Percentiles rank a stretch among this genome's conserved stretches.
phyloP scores from a whole-genome alignment of 1,140 invertebrate genomes.

The Frieseomelitta varia region DNA sequence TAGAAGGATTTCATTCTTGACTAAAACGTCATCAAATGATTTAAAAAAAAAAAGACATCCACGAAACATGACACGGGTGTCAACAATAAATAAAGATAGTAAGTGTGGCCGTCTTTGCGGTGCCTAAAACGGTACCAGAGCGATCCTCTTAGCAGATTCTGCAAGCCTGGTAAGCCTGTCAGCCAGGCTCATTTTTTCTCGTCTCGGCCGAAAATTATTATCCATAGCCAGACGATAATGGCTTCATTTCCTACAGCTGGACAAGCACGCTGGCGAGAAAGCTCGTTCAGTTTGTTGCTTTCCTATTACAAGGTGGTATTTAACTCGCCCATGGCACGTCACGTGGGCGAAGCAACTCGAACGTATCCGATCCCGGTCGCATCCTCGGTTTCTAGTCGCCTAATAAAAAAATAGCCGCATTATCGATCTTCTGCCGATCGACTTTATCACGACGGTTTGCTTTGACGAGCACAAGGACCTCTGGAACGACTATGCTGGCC shows the following conservation, averaged over 20 bases:
- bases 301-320: slow-evolving; percentile 67
- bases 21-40: not conserved
- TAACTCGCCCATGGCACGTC: slow-evolving; percentile 62
- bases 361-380: slow-evolving; percentile 4
- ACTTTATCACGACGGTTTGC: slow-evolving; percentile 39
- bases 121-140: slow-evolving; percentile 57
- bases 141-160: slow-evolving; percentile 58
- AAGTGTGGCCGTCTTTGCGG: not conserved
- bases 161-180: slow-evolving; percentile 68
- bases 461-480: not conserved
- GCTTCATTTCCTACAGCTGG: too few relatives aligned
- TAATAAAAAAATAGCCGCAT: slow-evolving; percentile 72
- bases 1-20: not conserved
- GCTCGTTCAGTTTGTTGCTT: slow-evolving; percentile 56
- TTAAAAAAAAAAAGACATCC: not conserved
- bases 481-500: slow-evolving; percentile 55
- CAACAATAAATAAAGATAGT: not conserved
- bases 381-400: slow-evolving; percentile 63
- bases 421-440: slow-evolving; percentile 73
- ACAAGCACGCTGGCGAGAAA: not conserved
- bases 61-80: too few relatives aligned
- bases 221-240: not conserved
- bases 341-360: slow-evolving; percentile 28
- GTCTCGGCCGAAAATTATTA: slow-evolving; percentile 61
- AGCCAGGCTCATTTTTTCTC: slow-evolving; percentile 71